These are phyloP conservation scores for Kuschelorhynchus macadamiae DNA, from an alignment of 2,888 invertebrate genomes.

Conservation along the genomic window DNA sequence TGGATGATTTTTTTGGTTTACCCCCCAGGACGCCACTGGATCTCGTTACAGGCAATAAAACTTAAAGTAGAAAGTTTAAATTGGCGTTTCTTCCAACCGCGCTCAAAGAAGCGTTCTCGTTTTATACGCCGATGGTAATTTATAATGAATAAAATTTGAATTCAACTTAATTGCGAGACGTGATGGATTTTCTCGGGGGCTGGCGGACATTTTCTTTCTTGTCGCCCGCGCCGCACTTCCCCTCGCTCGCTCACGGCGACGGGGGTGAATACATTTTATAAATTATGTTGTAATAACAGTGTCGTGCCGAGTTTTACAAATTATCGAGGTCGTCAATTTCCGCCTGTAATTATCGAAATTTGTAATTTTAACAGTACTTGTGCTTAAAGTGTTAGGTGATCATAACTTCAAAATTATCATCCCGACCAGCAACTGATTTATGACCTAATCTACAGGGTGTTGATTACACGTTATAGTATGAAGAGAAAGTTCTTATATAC, in stretches of 20 bases:
- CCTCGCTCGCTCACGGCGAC: neutral
- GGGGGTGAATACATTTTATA: conserved; percentile 66
- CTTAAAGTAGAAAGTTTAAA: conserved; percentile 66
- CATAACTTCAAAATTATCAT: too few relatives aligned
- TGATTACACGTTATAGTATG: too few relatives aligned
- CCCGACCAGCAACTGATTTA: too few relatives aligned
- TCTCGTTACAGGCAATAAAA: conserved; percentile 50
- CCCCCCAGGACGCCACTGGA: conserved; percentile 26
- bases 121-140: conserved; percentile 68
- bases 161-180: conserved; percentile 69
- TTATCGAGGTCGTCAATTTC: too few relatives aligned
- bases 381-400: too few relatives aligned
- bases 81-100: conserved; percentile 68
- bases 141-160: conserved; percentile 71
- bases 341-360: too few relatives aligned
- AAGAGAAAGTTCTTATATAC: too few relatives aligned
- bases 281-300: conserved; percentile 61
- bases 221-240: conserved; percentile 21
- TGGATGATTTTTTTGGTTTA: too few relatives aligned
- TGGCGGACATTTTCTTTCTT: conserved; percentile 52
- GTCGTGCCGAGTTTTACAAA: too few relatives aligned
- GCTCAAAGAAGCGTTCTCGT: conserved; percentile 65
- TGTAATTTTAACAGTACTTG: too few relatives aligned
- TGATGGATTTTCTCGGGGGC: conserved; percentile 66
- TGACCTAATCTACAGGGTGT: too few relatives aligned